These are phyloP conservation scores for Drosophila hawaiiensis DNA, from an alignment of 2,888 invertebrate species.

Conservation along the genomic window DNA sequence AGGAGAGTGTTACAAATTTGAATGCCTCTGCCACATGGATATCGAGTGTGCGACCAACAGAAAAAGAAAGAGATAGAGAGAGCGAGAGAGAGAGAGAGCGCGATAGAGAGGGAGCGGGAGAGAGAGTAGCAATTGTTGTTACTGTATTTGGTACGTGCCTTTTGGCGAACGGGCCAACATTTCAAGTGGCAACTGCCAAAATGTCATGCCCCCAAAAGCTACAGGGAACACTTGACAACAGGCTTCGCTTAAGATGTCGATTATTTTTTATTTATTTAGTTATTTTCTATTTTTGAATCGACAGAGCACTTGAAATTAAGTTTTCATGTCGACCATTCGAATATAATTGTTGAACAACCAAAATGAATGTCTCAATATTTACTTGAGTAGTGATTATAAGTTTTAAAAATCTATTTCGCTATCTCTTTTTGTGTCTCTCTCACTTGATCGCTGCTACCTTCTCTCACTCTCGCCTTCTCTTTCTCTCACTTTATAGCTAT, in stretches of 20 bases:
- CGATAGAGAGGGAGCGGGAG: neutral
- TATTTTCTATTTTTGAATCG: neutral
- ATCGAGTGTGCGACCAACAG: conserved; percentile 6
- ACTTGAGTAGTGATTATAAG: neutral
- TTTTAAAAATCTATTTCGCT: neutral
- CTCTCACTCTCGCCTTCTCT: neutral
- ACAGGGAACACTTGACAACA: conserved; percentile 15
- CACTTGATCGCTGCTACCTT: neutral
- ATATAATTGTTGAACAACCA: conserved; percentile 53
- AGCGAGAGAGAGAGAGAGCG: neutral
- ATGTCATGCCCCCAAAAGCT: conserved; percentile 34
- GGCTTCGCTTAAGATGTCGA: neutral
- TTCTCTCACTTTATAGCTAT: neutral
- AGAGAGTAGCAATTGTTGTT: conserved; percentile 28
- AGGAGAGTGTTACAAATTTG: conserved; percentile 69
- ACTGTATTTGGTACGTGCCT: conserved; percentile 60
- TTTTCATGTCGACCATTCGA: conserved; percentile 54
- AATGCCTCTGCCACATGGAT: conserved; percentile 53
- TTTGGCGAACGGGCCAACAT: conserved; percentile 64
- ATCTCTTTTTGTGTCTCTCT: neutral
- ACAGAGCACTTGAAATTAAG: conserved; percentile 51
- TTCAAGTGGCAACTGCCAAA: conserved; percentile 70
- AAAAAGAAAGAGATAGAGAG: too few species aligned
- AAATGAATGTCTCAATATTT: neutral
- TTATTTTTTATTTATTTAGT: neutral